Base-by-base conservation (phyloP, 1,140 invertebrate genomes). In the Aphidius ervi region DNA sequence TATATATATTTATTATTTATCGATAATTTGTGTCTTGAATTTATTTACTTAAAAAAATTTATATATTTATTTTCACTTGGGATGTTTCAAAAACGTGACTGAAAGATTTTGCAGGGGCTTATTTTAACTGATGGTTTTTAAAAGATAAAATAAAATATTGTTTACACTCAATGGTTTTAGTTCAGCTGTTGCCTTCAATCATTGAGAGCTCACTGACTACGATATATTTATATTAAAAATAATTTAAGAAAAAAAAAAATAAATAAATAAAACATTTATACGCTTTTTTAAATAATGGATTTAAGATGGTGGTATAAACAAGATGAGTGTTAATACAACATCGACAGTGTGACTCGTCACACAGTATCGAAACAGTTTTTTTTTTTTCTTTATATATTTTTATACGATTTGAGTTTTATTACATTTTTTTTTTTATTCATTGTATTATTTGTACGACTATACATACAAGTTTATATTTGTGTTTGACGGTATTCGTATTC, bases 321-420 rank as follows among this genome's bases (percentile, higher is more conserved):
- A 3, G 42, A 43, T 42, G 45, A 40, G 39, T 49, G 48, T 47
- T 63, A 60, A 63, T 60, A 45, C 52, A 63, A 45, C 52, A 63
- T 58, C 49, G 59, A 61, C 46, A 61, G 23, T 31, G 59, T 62
- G 59, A 42, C 58, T 62, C 23, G 58, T 47, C 39, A 54, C 37
- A 60, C 54, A 61, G 61, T 57, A 49, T 63, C 58, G 58, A 59
- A 62, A 65, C 59, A 58, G 45, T 63, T 63, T 66, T 59, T 63
- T 61, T 63, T 61, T 56, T 46, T 47, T 16, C 16, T 16, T 0
- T 16, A 0, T 16, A 16, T 16, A 16, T 16, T 52, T 63, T 58
- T 56, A 56, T 50, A 39, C 6, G 42, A 41, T 23, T 56, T 53
- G 45, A 58, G 40, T 23, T 23, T 54, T 6, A 45, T 63, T 47